phyloP scores from a whole-genome alignment of 2,113 vertebrate genomes.

The Zingel zingel region DNA sequence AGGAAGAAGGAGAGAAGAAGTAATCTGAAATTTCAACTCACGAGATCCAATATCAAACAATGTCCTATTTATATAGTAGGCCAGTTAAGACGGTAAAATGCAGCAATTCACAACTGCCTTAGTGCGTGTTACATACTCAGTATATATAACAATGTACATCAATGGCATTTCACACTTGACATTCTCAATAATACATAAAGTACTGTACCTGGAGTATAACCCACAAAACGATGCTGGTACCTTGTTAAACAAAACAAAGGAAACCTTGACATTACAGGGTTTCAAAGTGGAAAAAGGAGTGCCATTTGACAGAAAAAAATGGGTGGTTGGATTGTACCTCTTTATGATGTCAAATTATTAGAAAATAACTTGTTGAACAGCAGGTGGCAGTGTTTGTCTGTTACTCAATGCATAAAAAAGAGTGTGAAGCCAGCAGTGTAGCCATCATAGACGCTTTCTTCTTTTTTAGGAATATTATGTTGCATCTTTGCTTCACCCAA shows the following conservation, averaged over 20 bases:
- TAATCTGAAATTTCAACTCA: constrained; percentile 30
- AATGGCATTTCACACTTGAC: constrained; percentile 74
- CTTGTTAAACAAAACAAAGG: constrained; percentile 29
- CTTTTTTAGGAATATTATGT: neutral
- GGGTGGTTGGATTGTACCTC: constrained; percentile 1
- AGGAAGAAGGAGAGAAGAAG: constrained; percentile 25
- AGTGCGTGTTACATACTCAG: constrained; percentile 72
- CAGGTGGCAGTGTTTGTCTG: constrained; percentile 82
- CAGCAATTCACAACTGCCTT: constrained; percentile 72
- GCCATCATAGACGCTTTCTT: constrained; percentile 33
- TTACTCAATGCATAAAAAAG: constrained; percentile 38
- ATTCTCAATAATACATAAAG: constrained; percentile 73
- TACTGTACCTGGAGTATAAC: constrained; percentile 60
- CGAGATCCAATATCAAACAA: constrained; percentile 42
- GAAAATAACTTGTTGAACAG: constrained; percentile 61
- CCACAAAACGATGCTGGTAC: constrained; percentile 71
- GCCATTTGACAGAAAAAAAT: constrained; percentile 3
- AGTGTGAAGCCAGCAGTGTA: constrained; percentile 9
- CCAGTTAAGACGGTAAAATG: constrained; percentile 66
- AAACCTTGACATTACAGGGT: constrained; percentile 36
- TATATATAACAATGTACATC: constrained; percentile 74
- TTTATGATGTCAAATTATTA: neutral
- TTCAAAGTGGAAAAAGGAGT: constrained; percentile 35
- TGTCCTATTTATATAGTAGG: constrained; percentile 49
- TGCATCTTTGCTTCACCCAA: neutral